Percentiles rank a stretch among this genome's conserved stretches.
phyloP scores from a whole-genome alignment of 2,888 invertebrate genomes.

The Drosophila macrospina region DNA sequence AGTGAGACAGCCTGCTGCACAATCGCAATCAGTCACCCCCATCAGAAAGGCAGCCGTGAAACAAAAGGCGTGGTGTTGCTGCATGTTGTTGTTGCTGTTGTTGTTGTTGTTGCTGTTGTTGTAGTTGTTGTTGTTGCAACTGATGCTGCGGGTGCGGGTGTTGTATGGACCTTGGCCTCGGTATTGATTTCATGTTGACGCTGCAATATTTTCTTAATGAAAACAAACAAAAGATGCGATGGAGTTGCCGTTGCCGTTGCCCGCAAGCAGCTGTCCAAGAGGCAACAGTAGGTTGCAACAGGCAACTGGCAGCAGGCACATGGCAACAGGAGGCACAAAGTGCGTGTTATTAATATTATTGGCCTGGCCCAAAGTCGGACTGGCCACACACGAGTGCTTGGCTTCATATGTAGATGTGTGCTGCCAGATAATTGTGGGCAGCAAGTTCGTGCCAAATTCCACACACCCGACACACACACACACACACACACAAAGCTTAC shows the following conservation, averaged over 20 bases:
- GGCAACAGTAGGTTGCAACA: slow-evolving; percentile 2
- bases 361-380: slow-evolving; percentile 64
- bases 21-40: slow-evolving; percentile 80
- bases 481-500: slow-evolving; percentile 39
- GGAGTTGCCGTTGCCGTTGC: slow-evolving; percentile 47
- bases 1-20: slow-evolving; percentile 64
- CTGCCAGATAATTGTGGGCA: slow-evolving; percentile 70
- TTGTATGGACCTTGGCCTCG: slow-evolving; percentile 69
- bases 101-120: slow-evolving; percentile 24
- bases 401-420: slow-evolving; percentile 60
- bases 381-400: slow-evolving; percentile 52
- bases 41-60: slow-evolving; percentile 78
- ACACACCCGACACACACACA: slow-evolving; percentile 36
- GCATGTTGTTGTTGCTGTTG: slow-evolving; percentile 22
- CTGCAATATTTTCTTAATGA: slow-evolving; percentile 82
- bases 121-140: slow-evolving; percentile 29
- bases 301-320: slow-evolving; percentile 41
- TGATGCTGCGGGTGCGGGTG: slow-evolving; percentile 46
- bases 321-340: slow-evolving; percentile 64
- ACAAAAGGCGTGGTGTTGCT: slow-evolving; percentile 68
- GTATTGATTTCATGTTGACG: slow-evolving; percentile 81
- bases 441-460: slow-evolving; percentile 80
- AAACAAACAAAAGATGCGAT: slow-evolving; percentile 76
- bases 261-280: slow-evolving; percentile 31
- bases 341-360: slow-evolving; percentile 82